phyloP scores from a whole-genome alignment of 2,113 vertebrate species.

The Sardina pilchardus region DNA sequence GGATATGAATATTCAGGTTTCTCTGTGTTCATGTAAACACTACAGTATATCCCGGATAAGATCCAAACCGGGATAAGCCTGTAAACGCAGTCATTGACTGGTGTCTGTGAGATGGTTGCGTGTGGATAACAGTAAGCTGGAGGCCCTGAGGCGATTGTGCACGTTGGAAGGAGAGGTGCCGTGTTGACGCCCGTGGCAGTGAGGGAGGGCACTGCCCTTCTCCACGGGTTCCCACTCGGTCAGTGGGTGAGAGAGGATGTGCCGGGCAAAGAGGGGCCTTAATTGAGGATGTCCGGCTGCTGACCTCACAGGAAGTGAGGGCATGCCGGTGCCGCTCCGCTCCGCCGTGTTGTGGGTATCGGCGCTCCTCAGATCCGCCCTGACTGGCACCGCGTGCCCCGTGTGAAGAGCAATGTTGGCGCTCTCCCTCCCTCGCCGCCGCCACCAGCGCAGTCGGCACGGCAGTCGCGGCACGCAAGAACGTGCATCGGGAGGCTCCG shows the following conservation, averaged over 20 bases:
- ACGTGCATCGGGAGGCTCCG: neutral
- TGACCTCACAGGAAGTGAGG: conserved; percentile 5
- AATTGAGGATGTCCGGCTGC: conserved; percentile 43
- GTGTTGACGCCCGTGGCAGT: neutral
- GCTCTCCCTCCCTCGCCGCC: neutral
- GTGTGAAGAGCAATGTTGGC: neutral
- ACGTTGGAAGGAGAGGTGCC: neutral
- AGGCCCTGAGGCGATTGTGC: neutral
- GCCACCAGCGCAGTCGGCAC: neutral
- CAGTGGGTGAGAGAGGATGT: conserved; percentile 24
- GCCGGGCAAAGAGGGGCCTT: neutral
- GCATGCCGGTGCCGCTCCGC: neutral
- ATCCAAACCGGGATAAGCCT: too few species aligned
- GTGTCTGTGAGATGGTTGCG: too few species aligned
- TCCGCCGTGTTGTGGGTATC: neutral
- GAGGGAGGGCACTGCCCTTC: neutral
- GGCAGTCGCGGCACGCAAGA: neutral
- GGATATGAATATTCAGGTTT: too few species aligned
- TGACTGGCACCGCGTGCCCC: neutral
- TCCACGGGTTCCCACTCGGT: neutral
- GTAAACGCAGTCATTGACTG: too few species aligned
- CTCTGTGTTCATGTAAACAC: too few species aligned
- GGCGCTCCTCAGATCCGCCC: neutral
- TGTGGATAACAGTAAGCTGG: neutral
- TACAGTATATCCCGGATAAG: too few species aligned